phyloP scores from a whole-genome alignment of 2,888 invertebrate genomes.

The Brassicogethes aeneus region DNA sequence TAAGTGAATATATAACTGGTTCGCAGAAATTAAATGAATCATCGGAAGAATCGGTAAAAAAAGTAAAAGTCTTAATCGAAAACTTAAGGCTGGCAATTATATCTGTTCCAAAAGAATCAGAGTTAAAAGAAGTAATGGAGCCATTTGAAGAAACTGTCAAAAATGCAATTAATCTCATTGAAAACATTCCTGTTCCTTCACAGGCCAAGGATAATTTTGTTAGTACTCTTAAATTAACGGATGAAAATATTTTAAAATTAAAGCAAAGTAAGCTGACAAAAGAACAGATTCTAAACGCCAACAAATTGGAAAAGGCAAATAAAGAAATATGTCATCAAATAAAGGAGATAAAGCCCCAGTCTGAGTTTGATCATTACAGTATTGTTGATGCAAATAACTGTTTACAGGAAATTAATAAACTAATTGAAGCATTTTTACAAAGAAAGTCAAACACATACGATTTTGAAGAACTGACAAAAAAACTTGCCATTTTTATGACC shows the following conservation, averaged over 20 bases:
- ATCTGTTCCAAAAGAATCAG: constrained; percentile 28
- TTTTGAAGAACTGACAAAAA: no score
- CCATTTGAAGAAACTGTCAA: constrained; percentile 35
- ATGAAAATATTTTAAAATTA: constrained; percentile 9
- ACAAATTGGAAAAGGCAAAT: neutral
- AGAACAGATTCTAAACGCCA: constrained; percentile 6
- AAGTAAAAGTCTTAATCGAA: constrained; percentile 33
- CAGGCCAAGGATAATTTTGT: constrained; percentile 18
- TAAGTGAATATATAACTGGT: constrained; percentile 24
- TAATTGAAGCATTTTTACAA: no score
- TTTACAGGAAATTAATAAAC: neutral
- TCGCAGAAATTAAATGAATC: constrained; percentile 8
- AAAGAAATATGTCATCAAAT: neutral
- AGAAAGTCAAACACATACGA: no score
- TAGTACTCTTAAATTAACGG: constrained; percentile 11
- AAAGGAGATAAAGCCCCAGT: neutral
- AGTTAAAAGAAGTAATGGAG: constrained; percentile 32
- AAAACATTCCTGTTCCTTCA: constrained; percentile 27
- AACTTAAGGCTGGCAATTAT: constrained; percentile 32
- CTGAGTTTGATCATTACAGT: neutral
- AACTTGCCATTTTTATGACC: no score
- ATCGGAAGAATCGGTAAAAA: constrained; percentile 20
- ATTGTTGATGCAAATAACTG: neutral
- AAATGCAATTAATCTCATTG: constrained; percentile 36
- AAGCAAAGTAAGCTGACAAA: constrained; percentile 12